Evolutionary conservation across 2,888 invertebrate species (phyloP), one percentile per base, ranked within the genome.

Genomic region (Zootermopsis nevadensis): DNA sequence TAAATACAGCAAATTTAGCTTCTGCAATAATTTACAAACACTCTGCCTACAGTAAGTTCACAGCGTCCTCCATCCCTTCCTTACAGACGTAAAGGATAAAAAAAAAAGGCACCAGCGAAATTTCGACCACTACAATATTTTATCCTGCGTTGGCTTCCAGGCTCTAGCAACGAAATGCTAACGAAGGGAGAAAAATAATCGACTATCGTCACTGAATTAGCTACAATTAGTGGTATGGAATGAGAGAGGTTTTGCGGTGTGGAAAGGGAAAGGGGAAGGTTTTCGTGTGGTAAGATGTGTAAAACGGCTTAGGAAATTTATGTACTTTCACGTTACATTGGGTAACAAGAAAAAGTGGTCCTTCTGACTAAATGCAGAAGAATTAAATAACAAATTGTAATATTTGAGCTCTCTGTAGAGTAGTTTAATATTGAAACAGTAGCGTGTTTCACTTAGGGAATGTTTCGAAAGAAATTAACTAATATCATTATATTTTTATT

Each of bases 191-290:
- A 66, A n/a, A 66, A 79, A 66, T 79, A 79, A 79, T 66, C 66
- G 79, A 66, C 79, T 79, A 79, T 79, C 79, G 79, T 66, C 79
- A 79, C 79, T 60, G 79, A 79, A 79, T 79, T 79, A 79, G 66
- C 79, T 66, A 27, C 79, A 79, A 79, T 79, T 79, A 79, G 79
- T 35, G 79, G 79, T 66, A 66, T n/a, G 74, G 74, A 74, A 38
- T n/a, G 35, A 35, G 74, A 24, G 74, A 38, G 74, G 74, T 74
- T 74, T 74, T 74, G 2, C 19, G 74, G 74, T 38, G 74, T 38
- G 38, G 74, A 69, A 33, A 69, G 53, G 55, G 31, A 60, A 79
- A 60, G 79, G 27, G 55, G 35, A 30, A 66, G 79, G 66, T 79
- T 79, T 79, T 66, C 55, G 55, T 79, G 79, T 27, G 66, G 79